phyloP scores from a whole-genome alignment of 2,113 vertebrate genomes.

The Galemys pyrenaicus region DNA sequence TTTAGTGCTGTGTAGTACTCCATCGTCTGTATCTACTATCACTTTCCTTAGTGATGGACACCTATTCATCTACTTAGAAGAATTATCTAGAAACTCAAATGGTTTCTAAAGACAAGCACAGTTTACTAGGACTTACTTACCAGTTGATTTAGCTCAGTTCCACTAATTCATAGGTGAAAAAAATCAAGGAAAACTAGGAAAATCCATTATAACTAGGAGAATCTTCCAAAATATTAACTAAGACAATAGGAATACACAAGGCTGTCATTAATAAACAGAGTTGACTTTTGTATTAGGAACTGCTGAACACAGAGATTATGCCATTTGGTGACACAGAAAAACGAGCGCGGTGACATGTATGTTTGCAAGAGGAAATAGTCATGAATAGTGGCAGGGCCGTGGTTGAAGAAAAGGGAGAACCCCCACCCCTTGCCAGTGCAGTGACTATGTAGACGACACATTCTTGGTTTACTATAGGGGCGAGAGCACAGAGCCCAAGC shows the following conservation, averaged over 20 bases:
- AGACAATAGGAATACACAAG: background rate
- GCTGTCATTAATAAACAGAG: background rate
- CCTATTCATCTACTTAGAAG: background rate
- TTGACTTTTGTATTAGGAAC: background rate
- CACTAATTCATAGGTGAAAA: background rate
- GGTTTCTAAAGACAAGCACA: background rate
- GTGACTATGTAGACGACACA: background rate
- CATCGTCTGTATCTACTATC: background rate
- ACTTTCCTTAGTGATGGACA: background rate
- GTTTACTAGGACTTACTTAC: background rate
- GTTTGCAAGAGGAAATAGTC: background rate
- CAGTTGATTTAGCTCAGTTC: background rate
- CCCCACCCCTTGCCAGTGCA: background rate
- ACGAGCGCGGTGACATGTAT: background rate
- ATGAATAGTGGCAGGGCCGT: background rate
- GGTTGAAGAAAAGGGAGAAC: background rate
- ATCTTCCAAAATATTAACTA: constrained; percentile 10
- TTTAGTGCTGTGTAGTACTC: background rate
- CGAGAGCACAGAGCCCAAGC: background rate
- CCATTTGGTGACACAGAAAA: background rate
- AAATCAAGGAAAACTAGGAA: background rate
- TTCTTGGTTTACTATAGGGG: background rate
- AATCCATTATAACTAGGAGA: background rate
- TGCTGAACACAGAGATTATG: background rate
- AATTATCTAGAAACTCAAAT: background rate